A percentile compares a stretch with the other conserved stretches of the same genome.
phyloP scores from a whole-genome alignment of 1,140 invertebrate genomes.

The Drosophila baimaii region DNA sequence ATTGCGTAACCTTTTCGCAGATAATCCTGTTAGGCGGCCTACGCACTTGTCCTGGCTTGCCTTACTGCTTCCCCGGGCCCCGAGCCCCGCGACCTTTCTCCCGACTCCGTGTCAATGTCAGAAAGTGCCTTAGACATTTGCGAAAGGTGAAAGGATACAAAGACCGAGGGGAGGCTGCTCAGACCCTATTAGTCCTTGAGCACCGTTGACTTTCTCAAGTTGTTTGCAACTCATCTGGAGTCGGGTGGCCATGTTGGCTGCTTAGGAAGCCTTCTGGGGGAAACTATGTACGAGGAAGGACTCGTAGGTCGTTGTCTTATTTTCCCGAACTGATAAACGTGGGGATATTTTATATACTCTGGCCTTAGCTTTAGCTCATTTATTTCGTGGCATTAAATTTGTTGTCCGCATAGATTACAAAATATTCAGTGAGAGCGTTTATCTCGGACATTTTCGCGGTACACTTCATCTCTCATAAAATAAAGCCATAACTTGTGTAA shows the following conservation, averaged over 20 bases:
- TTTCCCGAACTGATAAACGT: too few relatives aligned
- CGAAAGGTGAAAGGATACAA: conserved; percentile 51
- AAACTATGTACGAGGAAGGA: conserved; percentile 4
- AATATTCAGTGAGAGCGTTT: not conserved
- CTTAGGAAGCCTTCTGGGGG: not conserved
- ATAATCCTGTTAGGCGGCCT: conserved; percentile 14
- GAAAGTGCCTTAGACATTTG: conserved; percentile 52
- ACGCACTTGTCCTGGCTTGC: conserved; percentile 11
- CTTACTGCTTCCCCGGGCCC: conserved; percentile 3
- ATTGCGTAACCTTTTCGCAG: conserved; percentile 15
- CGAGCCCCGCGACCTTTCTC: not conserved
- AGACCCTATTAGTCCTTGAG: conserved; percentile 35
- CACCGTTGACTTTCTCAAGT: conserved; percentile 44
- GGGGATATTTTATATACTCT: too few relatives aligned
- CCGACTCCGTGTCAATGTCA: conserved; percentile 50
- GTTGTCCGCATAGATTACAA: conserved; percentile 2
- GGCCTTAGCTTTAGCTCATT: not conserved
- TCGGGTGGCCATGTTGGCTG: not conserved
- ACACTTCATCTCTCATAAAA: not conserved
- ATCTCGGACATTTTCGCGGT: conserved; percentile 1
- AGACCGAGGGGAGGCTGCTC: conserved; percentile 5
- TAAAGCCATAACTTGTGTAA: not conserved
- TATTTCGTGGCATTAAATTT: not conserved
- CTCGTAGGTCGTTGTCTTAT: not conserved
- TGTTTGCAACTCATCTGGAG: conserved; percentile 36